Evolutionary conservation across 2,797 vertebrate genomes (phyloP), one percentile per base, ranked within the genome.

Genomic region (Parambassis ranga): DNA sequence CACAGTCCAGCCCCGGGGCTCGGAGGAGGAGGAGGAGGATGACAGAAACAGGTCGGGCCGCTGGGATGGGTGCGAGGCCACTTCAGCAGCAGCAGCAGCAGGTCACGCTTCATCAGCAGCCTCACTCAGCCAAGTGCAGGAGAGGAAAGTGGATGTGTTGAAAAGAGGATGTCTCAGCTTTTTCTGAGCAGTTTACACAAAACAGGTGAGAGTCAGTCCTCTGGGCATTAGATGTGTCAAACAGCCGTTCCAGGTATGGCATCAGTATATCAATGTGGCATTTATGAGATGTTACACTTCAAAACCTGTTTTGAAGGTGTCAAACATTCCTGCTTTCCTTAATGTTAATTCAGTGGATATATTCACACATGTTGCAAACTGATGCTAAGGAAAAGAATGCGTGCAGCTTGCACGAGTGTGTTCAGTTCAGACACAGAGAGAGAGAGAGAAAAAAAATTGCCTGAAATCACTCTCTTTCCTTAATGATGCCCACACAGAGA

Each of bases 401-500:
- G 78, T 42, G 50, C 39, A 57, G 65, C 71, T 55, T 38, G 35
- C 61, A 58, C 52, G 70, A 80, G 71, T 67, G 69, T 75, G 75
- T 75, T 77, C 62, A 60, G 75, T 75, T 77, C 62, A 60, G 41
- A 53, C 61, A 73, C 47, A 27, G 69, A 41, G 66, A 65, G 44
- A 19, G 18, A 0, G 20, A 27, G 6, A 31, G 28, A 20, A 15
- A n/a, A 42, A 65, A 58, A 60, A 53, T 28, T 44, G 63, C 32
- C 62, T 67, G 73, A 79, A 85, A 82, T 81, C 64, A 64, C 52
- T 82, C 76, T 81, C 68, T 69, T 78, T 60, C 73, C 75, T 77
- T 90, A 84, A 87, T 85, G 86, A 89, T 75, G 87, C 81, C 85
- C 85, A 79, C 80, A 77, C 77, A 81, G 81, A 90, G 86, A 88